phyloP scores from a whole-genome alignment of 2,797 vertebrate genomes.

The Phrynocephalus forsythii region DNA sequence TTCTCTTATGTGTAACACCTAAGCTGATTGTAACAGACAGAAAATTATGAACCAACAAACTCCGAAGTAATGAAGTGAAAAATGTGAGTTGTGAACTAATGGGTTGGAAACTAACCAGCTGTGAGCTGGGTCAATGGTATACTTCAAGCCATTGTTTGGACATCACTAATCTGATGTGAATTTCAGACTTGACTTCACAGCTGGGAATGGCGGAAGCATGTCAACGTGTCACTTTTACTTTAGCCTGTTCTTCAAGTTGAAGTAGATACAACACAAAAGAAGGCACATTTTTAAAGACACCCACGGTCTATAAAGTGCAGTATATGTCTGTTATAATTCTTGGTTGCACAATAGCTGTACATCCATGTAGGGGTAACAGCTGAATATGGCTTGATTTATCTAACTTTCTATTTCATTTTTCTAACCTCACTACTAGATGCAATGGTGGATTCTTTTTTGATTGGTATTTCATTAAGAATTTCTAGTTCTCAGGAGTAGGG shows the following conservation, averaged over 20 bases:
- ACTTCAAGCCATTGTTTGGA: not conserved
- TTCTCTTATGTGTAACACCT: conserved; percentile 18
- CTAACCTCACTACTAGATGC: too few species aligned
- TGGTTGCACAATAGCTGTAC: not conserved
- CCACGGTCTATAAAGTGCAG: not conserved
- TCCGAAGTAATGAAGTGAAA: conserved; percentile 42
- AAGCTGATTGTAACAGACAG: conserved; percentile 33
- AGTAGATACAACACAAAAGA: not conserved
- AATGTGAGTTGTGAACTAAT: conserved; percentile 39
- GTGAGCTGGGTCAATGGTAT: conserved; percentile 37
- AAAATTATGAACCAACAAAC: conserved; percentile 45
- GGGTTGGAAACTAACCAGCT: conserved; percentile 45
- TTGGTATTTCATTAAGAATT: too few species aligned
- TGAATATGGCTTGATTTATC: not conserved
- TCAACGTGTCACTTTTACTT: not conserved
- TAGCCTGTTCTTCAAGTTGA: too few species aligned
- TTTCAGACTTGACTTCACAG: conserved; percentile 17
- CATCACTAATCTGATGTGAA: conserved; percentile 26
- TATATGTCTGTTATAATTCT: not conserved
- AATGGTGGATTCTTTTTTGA: too few species aligned
- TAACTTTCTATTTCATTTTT: not conserved
- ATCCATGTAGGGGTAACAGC: not conserved
- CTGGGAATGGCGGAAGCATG: conserved; percentile 6
- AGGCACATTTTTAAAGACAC: not conserved
- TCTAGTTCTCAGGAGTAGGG: too few species aligned